Evolutionary conservation across 2,888 invertebrate genomes (phyloP).

Genomic region (Germaria angustata): DNA sequence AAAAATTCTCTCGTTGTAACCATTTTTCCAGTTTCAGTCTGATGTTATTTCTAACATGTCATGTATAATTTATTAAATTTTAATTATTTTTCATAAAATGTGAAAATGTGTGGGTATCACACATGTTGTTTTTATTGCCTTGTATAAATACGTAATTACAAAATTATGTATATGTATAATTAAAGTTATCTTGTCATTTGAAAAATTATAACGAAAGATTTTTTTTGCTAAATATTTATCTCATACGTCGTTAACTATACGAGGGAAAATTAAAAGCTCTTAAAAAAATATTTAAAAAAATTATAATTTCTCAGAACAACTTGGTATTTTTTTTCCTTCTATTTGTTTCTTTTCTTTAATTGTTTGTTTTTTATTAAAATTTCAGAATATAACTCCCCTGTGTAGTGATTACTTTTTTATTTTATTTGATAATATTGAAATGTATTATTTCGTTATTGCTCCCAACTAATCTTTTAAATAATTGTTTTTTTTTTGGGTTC

Average conservation of each 20-base stretch:
- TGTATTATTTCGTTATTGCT: no score
- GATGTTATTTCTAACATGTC: slow-evolving; percentile 54
- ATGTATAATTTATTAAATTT: slow-evolving; percentile 46
- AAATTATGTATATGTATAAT: slow-evolving; percentile 47
- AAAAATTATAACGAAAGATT: background rate
- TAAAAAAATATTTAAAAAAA: no score
- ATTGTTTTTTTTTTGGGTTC: no score
- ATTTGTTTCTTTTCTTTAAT: no score
- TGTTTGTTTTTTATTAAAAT: no score
- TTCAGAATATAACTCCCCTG: no score
- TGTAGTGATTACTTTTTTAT: no score
- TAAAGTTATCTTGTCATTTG: slow-evolving; percentile 36
- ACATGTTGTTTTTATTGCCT: slow-evolving; percentile 1
- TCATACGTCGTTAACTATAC: background rate
- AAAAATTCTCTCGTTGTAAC: background rate
- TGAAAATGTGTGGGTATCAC: slow-evolving; percentile 12
- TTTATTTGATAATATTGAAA: no score
- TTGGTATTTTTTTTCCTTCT: no score
- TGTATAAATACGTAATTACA: slow-evolving; percentile 13
- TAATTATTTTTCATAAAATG: slow-evolving; percentile 40
- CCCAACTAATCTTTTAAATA: no score
- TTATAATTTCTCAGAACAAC: no score
- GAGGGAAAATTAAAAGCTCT: no score
- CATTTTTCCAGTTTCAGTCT: background rate
- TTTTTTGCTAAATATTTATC: background rate